phyloP scores from a whole-genome alignment of 2,113 vertebrate genomes.

The Indicator indicator region DNA sequence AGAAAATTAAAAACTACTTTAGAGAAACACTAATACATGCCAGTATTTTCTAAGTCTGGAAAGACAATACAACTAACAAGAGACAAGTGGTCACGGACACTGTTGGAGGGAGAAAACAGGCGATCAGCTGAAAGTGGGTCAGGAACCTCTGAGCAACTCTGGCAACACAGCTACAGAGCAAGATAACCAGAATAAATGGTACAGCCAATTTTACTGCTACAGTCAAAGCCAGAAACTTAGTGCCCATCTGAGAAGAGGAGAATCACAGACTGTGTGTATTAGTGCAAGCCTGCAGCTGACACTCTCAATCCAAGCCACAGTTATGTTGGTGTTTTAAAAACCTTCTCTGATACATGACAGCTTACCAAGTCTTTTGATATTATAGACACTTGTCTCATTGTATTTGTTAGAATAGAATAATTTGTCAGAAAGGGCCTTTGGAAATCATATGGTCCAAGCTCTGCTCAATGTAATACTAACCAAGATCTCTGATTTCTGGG shows the following conservation, averaged over 20 bases:
- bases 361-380: background rate
- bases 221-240: background rate
- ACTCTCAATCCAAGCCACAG: background rate
- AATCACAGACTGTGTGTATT: background rate
- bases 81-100: background rate
- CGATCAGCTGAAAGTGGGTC: background rate
- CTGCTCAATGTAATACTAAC: background rate
- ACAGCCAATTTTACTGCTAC: background rate
- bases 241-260: background rate
- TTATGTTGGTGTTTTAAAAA: background rate
- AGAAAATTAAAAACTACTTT: background rate
- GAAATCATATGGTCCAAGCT: background rate
- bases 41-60: background rate
- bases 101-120: background rate
- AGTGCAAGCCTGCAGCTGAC: background rate
- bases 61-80: background rate
- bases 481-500: accelerated
- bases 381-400: background rate
- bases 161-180: background rate
- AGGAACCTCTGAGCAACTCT: background rate
- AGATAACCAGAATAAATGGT: background rate
- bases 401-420: background rate
- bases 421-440: background rate
- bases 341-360: background rate
- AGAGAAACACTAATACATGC: background rate